Evolutionary conservation across 2,797 vertebrate species (phyloP), one percentile per base, ranked within the genome.

Genomic region (Notoglanidium macrostoma): DNA sequence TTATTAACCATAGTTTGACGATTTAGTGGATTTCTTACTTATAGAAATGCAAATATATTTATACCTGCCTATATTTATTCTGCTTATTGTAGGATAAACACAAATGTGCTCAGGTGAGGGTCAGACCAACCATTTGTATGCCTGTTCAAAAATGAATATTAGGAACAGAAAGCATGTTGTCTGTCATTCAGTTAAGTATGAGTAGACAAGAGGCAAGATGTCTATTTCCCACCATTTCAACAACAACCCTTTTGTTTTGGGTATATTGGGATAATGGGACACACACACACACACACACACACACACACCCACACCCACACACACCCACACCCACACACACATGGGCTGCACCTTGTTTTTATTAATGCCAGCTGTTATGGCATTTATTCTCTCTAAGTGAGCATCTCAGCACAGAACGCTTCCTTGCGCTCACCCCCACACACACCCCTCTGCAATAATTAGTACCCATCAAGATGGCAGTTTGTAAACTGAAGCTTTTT

Each of bases 401-500:
- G 90, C 92, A 91, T 92, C 92, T 92, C 78, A 84, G 86, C 68
- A 86, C 88, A 91, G 91, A 91, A 81, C 46, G 84, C 78, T 92
- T 92, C 90, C 88, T 92, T 93, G 91, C 46, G 85, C 91, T 92
- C 90, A 88, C 89, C 91, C 49, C 73, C 91, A 78, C 91, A 89
- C 84, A 78, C 87, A 85, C 91, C 91, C 86, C 85, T 87, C 54
- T 77, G 65, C 88, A 67, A 87, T 96, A 96, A 96, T 96, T 96
- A 95, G 94, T 74, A 90, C 90, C 92, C 94, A 94, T 94, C 94
- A 94, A 91, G 72, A 93, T 92, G 59, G 92, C 93, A 84, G 92
- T 88, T 88, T 88, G 93, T 94, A 94, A 95, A 95, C 92, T 89
- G 93, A 86, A 89, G 90, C 92, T 92, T 94, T 95, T 95, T 94